Conservation (phyloP, 1,140 invertebrate genomes). For the Drosophila melanica region DNA sequence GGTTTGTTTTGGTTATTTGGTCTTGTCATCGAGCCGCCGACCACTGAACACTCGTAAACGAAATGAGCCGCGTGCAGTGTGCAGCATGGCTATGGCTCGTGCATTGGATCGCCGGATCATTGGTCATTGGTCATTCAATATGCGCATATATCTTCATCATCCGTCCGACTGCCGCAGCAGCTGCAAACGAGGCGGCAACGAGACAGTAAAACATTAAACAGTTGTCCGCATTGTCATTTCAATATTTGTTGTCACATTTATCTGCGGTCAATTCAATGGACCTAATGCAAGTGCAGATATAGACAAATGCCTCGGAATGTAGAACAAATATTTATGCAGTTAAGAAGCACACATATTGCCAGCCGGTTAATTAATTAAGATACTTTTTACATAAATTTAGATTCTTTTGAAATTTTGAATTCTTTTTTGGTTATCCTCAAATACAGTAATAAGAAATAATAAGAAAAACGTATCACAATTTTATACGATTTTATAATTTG, state of each 20-base stretch:
- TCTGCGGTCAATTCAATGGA: constrained; percentile 48
- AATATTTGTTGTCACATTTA: constrained; percentile 50
- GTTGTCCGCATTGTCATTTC: constrained; percentile 53
- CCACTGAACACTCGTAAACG: constrained; percentile 19
- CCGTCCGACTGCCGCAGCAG: constrained; percentile 14
- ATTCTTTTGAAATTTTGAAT: no score
- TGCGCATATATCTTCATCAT: constrained; percentile 59
- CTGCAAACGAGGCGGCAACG: constrained; percentile 27
- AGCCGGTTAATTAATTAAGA: no score
- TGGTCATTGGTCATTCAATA: constrained; percentile 57
- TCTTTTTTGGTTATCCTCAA: no score
- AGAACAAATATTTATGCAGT: constrained; percentile 10
- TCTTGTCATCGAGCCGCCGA: constrained; percentile 44
- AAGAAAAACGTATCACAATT: no score
- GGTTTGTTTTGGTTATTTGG: constrained; percentile 33
- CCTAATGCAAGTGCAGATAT: constrained; percentile 33
- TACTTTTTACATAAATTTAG: no score
- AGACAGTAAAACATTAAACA: constrained; percentile 43
- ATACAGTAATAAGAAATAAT: no score
- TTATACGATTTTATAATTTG: no score
- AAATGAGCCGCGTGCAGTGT: constrained; percentile 36
- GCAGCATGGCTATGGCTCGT: constrained; percentile 5
- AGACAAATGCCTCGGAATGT: constrained; percentile 25
- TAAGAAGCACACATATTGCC: background rate
- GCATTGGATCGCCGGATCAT: constrained; percentile 27